Base-by-base conservation (phyloP, 2,797 vertebrate species). In the Chromobotia macracanthus region DNA sequence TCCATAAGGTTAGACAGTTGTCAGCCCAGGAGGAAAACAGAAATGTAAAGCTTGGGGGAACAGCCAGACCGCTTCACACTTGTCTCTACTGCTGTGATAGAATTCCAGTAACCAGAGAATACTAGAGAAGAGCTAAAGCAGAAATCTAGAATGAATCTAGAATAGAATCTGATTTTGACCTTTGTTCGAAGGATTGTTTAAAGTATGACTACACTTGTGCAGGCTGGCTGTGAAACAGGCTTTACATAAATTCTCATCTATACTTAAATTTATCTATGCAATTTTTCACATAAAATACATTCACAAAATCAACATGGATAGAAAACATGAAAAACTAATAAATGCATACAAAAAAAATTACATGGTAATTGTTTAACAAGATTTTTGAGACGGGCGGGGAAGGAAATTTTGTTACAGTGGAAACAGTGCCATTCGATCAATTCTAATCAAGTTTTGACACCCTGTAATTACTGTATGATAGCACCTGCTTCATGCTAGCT, bases 1-100 rank as follows among this genome's bases (percentile, higher is more conserved):
- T 94, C 91, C 92, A 98, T 95, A 98, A 95, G 95, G 96, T 98
- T 99, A 98, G 97, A 97, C 95, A 95, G 87, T 86, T 89, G 89
- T 92, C 91, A 94, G 94, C 87, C 89, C 85, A 85, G 80, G 80
- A 88, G 83, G 84, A 90, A 88, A 93, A 91, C 92, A 85, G n/a
- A 12, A 35, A 18, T 70, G 56, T 21, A 73, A 79, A 81, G 82
- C 56, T 35, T 56, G 65, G 31, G 64, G 38, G 13, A 48, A 18
- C 81, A 83, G 75, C 56, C 72, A 71, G 64, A 69, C 63, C 50
- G 23, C 5, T 11, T 8, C 41, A 11, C 56, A 35, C 55, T 28
- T 41, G 64, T 41, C 65, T 68, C 55, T 51, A 51, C 15, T n/a
- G 12, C n/a, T 3, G 41, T 21, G 21, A 19, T 21, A 38, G 35